phyloP scores from a whole-genome alignment of 2,797 vertebrate genomes.

The Pangasius macronema region DNA sequence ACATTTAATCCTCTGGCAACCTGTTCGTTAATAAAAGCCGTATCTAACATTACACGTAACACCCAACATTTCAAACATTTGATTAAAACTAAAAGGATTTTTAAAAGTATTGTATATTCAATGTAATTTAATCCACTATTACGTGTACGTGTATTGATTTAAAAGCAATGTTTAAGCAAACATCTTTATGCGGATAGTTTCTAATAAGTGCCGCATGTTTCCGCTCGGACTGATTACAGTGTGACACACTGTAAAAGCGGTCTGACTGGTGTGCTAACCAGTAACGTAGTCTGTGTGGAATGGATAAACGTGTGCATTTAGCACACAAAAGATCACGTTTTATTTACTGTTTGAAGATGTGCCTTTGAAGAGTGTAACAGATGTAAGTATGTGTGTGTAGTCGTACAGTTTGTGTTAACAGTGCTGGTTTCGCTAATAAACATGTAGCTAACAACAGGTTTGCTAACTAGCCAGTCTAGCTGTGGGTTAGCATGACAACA shows the following conservation, averaged over 20 bases:
- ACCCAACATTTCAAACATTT: background rate
- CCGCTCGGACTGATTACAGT: slow-evolving; percentile 36
- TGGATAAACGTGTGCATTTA: slow-evolving; percentile 31
- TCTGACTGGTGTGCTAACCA: slow-evolving; percentile 41
- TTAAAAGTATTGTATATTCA: background rate
- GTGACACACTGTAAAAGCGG: slow-evolving; percentile 32
- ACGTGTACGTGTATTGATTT: background rate
- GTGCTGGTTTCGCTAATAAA: background rate
- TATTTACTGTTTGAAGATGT: slow-evolving; percentile 28
- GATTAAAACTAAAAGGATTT: background rate
- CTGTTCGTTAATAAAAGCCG: background rate
- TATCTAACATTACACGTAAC: background rate
- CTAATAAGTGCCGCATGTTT: slow-evolving; percentile 19
- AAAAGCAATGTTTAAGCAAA: background rate
- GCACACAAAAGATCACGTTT: background rate
- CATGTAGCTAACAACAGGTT: slow-evolving; percentile 19
- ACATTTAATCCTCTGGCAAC: too few species aligned
- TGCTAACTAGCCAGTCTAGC: slow-evolving; percentile 16
- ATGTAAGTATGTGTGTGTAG: slow-evolving; percentile 41
- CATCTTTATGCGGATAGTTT: background rate
- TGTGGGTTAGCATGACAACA: slow-evolving; percentile 2
- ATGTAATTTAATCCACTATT: background rate
- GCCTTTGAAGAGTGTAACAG: slow-evolving; percentile 45
- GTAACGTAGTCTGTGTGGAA: slow-evolving; percentile 22
- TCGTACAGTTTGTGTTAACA: background rate